Base-by-base conservation (phyloP, 2,888 invertebrate species). In the Nebria salina region DNA sequence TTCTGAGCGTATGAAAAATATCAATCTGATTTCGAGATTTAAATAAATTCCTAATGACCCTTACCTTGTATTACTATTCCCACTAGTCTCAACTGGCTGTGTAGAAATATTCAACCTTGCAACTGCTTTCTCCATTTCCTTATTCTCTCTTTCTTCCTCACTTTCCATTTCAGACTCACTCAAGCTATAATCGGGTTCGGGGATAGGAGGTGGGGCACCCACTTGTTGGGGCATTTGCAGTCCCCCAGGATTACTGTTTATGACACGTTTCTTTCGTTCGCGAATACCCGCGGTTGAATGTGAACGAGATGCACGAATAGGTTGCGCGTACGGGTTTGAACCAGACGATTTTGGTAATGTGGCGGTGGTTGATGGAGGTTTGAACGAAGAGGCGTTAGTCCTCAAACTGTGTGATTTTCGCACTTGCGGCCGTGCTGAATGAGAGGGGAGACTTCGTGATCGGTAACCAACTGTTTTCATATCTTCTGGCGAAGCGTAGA, bases 111-210 rank as follows among this genome's bases (percentile, higher is more conserved):
- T 84, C 41, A 89, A 83, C 43, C 90, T 87, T 1, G 89, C 87
- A 0, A 90, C 91, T 5, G 89, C 87, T 84, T 91, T 90, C 85
- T 88, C 92, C 85, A 90, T 90, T 87, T 90, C 92, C 86, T 91
- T 92, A 42, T 90, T 88, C 82, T 91, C 90, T 11, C 90, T 89
- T 75, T 90, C 90, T 11, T 86, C 87, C 72, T 88, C 88, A 72
- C 88, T 89, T 73, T 90, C 90, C 7, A 93, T 94, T 86, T 96
- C 96, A 0, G 95, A 95, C 87, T 96, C 96, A 83, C 95, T 96
- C 89, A 96, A 93, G 88, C 96, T 96, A 90, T 97, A 97, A 89
- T 97, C 97, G 0, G 97, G 97, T 86, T 97, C 97, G 0, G 97
- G 97, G 84, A 97, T 97, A n/a, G 96, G 95, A 8, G 97, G 94